Evolutionary conservation across 2,113 vertebrate species (phyloP), one percentile per base, ranked within the genome.

Genomic region (Nibea albiflora): DNA sequence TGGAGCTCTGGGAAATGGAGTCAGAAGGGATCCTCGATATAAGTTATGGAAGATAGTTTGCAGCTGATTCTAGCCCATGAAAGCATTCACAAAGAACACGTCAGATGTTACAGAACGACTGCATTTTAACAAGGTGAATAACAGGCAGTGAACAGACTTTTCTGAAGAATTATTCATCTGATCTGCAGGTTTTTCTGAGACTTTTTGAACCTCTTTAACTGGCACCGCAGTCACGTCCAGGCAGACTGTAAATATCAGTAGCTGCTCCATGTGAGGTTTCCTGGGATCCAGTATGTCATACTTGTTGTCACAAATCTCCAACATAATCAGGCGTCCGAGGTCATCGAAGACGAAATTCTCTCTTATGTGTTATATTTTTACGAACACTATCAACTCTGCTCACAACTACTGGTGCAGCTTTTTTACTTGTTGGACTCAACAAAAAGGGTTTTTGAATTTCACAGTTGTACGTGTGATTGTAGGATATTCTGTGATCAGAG

Each of bases 1-100:
- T 4, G 42, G 71, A 22, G 17, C 15, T 74, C 31, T 69, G 53
- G 73, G 72, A 66, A 75, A 75, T 14, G 39, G 54, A 83, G 68
- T 56, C 68, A 56, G 24, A 64, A 65, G 68, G 70, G 71, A 84
- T 39, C 22, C 28, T 7, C 8, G 42, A 20, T 31, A 44, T 24
- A 26, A 52, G 47, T 22, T 11, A 22, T 28, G 12, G 31, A 58
- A 20, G 19, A 6, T 5, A 14, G 39, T 7, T 63, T 19, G 9
- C 39, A 57, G 69, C 53, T 47, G 20, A 71, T 69, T 5, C n/a
- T 49, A 52, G 42, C n/a, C 20, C 11, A 46, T 0, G 0, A 17
- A 46, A 16, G 1, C n/a, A 15, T 22, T 39, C 64, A 20, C 10
- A 17, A 19, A 64, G 58, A 70, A 22, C 61, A 52, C 52, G 52